A percentile compares a stretch with the other conserved stretches of the same genome.
These are phyloP conservation scores for Mellilla xanthometata DNA, from an alignment of 2,888 invertebrate species.

Conservation along the genomic window DNA sequence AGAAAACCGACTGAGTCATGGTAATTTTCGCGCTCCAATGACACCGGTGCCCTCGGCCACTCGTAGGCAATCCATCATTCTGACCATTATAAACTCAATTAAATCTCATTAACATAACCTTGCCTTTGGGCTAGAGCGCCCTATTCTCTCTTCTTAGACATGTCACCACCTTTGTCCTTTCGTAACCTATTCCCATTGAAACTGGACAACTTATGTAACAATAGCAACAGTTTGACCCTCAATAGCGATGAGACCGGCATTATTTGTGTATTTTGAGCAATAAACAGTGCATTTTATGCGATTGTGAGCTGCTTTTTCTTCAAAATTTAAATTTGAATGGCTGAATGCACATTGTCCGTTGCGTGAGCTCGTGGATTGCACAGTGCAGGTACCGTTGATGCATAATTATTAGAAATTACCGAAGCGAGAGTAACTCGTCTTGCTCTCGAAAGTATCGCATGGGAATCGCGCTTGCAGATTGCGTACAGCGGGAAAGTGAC, in stretches of 20 bases:
- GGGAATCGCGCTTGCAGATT: slow-evolving; percentile 61
- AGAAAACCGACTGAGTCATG: slow-evolving; percentile 50
- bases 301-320: slow-evolving; percentile 65
- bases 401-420: slow-evolving; percentile 76
- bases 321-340: slow-evolving; percentile 71
- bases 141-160: slow-evolving; percentile 60
- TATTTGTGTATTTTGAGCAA: slow-evolving; percentile 82
- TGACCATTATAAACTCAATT: slow-evolving; percentile 81
- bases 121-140: slow-evolving; percentile 50
- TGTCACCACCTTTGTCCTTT: slow-evolving; percentile 80
- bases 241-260: slow-evolving; percentile 65
- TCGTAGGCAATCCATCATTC: slow-evolving; percentile 60
- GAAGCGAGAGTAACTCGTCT: slow-evolving; percentile 58
- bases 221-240: slow-evolving; percentile 75
- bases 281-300: slow-evolving; percentile 82
- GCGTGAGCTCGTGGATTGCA: slow-evolving; percentile 79
- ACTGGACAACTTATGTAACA: slow-evolving; percentile 74
- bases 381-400: slow-evolving; percentile 70
- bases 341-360: slow-evolving; percentile 80
- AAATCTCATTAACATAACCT: slow-evolving; percentile 79
- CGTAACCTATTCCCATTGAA: slow-evolving; percentile 72
- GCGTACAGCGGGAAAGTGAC: slow-evolving; percentile 65
- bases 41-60: slow-evolving; percentile 37
- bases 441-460: slow-evolving; percentile 50
- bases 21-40: slow-evolving; percentile 67